Percentiles rank a stretch among this genome's conserved stretches.
phyloP scores from a whole-genome alignment of 2,888 invertebrate genomes.

The Aquatica leii region DNA sequence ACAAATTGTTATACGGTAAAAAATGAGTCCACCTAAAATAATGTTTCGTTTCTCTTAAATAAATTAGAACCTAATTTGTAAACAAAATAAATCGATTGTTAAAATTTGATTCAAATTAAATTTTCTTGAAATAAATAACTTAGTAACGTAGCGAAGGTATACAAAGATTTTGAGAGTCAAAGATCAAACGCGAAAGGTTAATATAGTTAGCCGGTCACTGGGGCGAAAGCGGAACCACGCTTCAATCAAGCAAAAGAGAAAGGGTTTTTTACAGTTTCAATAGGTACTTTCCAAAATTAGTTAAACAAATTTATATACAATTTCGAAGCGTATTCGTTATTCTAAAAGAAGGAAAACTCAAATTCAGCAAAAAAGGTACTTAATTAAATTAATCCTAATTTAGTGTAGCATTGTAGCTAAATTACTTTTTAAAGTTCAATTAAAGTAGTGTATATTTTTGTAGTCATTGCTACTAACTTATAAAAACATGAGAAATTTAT shows the following conservation, averaged over 20 bases:
- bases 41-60: background rate
- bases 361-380: too few species aligned
- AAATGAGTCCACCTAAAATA: background rate
- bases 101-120: background rate
- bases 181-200: constrained; percentile 36
- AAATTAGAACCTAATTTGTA: background rate
- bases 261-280: constrained; percentile 15
- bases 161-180: constrained; percentile 16
- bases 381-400: too few species aligned
- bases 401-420: too few species aligned
- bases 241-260: constrained; percentile 36
- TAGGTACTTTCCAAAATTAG: background rate
- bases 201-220: constrained; percentile 30
- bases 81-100: background rate
- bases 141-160: constrained; percentile 4
- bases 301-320: constrained; percentile 8
- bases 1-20: too few species aligned
- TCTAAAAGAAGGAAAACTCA: background rate
- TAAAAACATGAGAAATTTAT: too few species aligned
- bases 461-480: too few species aligned
- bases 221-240: constrained; percentile 28
- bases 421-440: too few species aligned
- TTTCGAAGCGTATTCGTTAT: background rate
- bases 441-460: too few species aligned
- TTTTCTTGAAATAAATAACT: constrained; percentile 17